Percentiles rank a stretch among this genome's conserved stretches.
phyloP scores from a whole-genome alignment of 2,797 vertebrate species.

The Amazonetta brasiliensis region DNA sequence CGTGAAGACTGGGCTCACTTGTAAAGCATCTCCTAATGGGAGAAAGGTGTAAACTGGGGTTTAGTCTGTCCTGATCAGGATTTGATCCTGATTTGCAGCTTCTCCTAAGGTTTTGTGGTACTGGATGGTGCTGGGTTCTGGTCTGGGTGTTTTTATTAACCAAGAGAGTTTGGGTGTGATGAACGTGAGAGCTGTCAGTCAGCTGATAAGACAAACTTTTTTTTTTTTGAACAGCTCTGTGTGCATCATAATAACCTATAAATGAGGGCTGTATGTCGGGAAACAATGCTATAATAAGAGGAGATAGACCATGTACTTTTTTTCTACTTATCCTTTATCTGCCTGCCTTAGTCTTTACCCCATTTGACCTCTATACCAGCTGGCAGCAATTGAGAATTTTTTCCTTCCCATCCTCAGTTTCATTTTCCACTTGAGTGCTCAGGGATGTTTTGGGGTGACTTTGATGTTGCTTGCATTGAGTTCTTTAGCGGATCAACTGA shows the following conservation, averaged over 20 bases:
- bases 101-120: background rate
- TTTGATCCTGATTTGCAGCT: background rate
- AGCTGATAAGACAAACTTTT: background rate
- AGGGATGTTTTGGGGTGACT: background rate
- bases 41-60: background rate
- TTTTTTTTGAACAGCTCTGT: background rate
- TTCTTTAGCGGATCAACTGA: background rate
- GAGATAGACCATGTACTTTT: background rate
- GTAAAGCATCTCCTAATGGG: rapidly evolving
- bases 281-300: background rate
- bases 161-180: background rate
- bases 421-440: background rate
- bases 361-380: background rate
- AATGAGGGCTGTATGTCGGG: background rate
- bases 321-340: background rate
- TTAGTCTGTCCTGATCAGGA: background rate
- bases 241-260: background rate
- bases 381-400: background rate
- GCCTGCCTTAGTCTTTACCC: slow-evolving; percentile 17
- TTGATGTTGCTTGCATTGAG: background rate
- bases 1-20: background rate
- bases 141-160: background rate
- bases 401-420: background rate
- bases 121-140: too few species aligned
- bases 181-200: background rate